These are phyloP conservation scores for Ochropacha duplaris DNA, from an alignment of 2,888 invertebrate species.

Conservation along the genomic window DNA sequence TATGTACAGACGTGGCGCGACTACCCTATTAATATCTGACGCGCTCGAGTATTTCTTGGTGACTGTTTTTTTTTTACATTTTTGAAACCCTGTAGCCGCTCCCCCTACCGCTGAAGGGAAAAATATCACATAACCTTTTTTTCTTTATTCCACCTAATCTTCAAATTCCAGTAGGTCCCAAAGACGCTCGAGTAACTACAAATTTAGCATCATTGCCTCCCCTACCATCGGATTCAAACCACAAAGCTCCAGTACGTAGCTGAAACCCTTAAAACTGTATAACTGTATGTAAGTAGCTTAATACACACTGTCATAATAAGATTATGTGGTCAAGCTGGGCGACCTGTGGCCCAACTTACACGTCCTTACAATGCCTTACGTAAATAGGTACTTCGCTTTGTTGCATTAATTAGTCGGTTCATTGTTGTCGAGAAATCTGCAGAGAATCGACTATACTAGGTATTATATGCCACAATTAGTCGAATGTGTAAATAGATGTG, in stretches of 20 bases:
- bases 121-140: too few species aligned
- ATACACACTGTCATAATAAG: neutral
- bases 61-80: too few species aligned
- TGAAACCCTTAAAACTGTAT: neutral
- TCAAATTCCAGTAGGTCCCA: too few species aligned
- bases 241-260: neutral
- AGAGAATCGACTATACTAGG: neutral
- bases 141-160: too few species aligned
- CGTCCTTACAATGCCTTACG: neutral
- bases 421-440: slow-evolving; percentile 12
- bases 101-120: too few species aligned
- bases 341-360: neutral
- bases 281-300: neutral
- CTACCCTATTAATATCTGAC: too few species aligned
- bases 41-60: too few species aligned
- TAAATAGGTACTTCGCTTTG: slow-evolving; percentile 18
- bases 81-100: too few species aligned
- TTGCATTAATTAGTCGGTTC: slow-evolving; percentile 29
- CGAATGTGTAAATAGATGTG: neutral
- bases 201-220: too few species aligned
- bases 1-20: too few species aligned
- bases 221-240: neutral
- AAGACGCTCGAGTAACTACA: too few species aligned
- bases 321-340: neutral
- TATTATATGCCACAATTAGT: neutral